Base-by-base conservation (phyloP, 2,888 invertebrate genomes). In the Spodoptera littoralis region DNA sequence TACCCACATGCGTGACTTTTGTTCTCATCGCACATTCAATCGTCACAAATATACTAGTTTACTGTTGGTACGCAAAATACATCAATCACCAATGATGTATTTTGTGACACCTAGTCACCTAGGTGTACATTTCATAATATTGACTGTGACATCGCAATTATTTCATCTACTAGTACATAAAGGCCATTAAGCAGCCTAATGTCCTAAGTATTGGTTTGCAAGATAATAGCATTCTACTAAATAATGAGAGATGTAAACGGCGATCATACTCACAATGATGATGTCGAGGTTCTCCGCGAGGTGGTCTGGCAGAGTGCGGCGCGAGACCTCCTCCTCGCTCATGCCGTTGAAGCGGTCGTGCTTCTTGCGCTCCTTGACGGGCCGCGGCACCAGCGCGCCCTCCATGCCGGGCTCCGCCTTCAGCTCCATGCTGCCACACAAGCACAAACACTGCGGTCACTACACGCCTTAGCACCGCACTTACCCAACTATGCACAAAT, bases 331-430 rank as follows among this genome's bases (percentile, higher is more conserved):
- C 90, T 99, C 99, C 93, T 99, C 99, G 70, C 98, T 97, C 98
- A 99, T 98, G 68, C 98, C 98, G 95, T 98, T 98, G 94, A 98
- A 98, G 72, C 98, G 96, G 95, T 98, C 98, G 92, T 98, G 98
- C 92, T 98, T 98, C 95, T 98, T 98, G 84, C 98, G 96, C 92
- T 98, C 98, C 93, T 98, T 98, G 81, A 96, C 95, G 69, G 96
- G 95, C 85, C 96, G 95, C 84, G 95, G 92, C 68, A 95, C 93
- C 79, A 92, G 79, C 81, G 86, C 95, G 87, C 88, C 96, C 76
- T 95, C 96, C 86, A 95, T 82, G 58, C 95, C 93, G n/a, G 88
- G 86, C 70, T 95, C 95, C 70, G 90, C 88, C 70, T 95, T 95
- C 46, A 95, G 90, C 83, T 95, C 95, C 90, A 95, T 91, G 50